These are phyloP conservation scores for Prenolepis imparis DNA, from an alignment of 2,888 invertebrate genomes.

Conservation along the genomic window DNA sequence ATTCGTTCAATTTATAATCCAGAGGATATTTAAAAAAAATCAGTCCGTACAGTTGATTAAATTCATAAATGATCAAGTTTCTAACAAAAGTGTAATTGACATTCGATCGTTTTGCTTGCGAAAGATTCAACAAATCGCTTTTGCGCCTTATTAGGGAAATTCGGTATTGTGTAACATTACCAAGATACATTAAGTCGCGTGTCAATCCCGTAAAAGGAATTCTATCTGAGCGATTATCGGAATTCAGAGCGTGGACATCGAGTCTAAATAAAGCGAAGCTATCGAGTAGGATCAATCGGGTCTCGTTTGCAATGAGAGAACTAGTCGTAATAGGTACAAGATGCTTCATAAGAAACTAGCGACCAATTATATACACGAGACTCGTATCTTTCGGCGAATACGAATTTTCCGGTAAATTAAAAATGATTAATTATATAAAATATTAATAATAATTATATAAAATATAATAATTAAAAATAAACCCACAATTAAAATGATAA, in stretches of 20 bases:
- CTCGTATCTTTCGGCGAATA: not conserved
- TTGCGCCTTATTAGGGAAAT: slow-evolving; percentile 41
- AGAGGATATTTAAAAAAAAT: not conserved
- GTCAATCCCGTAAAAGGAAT: slow-evolving; percentile 39
- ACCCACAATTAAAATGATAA: no score
- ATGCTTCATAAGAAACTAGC: not conserved
- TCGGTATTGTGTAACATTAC: slow-evolving; percentile 35
- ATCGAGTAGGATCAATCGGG: slow-evolving; percentile 4
- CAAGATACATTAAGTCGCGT: slow-evolving; percentile 24
- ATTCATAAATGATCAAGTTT: slow-evolving; percentile 18
- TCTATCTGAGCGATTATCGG: slow-evolving; percentile 12
- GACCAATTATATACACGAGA: not conserved
- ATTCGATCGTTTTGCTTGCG: slow-evolving; percentile 16
- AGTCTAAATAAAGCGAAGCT: slow-evolving; percentile 45
- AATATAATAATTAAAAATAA: no score
- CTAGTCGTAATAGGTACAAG: not conserved
- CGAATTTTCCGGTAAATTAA: not conserved
- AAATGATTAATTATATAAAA: no score
- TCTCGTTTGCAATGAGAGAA: slow-evolving; percentile 9
- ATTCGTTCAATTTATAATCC: not conserved
- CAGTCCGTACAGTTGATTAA: slow-evolving; percentile 6
- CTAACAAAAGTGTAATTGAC: slow-evolving; percentile 15
- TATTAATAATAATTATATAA: no score
- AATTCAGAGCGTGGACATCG: slow-evolving; percentile 32
- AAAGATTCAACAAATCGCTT: slow-evolving; percentile 27